Evolutionary conservation across 2,797 vertebrate species (phyloP).

Genomic region (Gambelia wislizenii): DNA sequence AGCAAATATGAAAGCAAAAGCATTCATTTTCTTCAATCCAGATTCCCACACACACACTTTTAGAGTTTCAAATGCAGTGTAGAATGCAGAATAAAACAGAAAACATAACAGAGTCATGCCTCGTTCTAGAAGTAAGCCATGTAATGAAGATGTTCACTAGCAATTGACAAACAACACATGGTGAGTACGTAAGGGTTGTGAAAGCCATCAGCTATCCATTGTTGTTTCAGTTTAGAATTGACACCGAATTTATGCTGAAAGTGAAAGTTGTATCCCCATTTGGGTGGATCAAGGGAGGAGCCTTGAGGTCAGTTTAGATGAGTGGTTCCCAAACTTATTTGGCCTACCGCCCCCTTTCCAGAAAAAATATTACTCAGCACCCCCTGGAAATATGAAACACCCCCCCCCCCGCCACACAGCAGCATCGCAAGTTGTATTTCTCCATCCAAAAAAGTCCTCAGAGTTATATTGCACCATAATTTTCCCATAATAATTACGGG

Average conservation of each 20-base stretch:
- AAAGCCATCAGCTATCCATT: background rate
- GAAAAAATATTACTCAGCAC: too few relatives aligned
- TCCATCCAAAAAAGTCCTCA: too few relatives aligned
- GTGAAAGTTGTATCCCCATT: background rate
- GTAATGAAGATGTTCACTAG: background rate
- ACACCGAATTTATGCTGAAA: background rate
- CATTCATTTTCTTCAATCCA: slow-evolving; percentile 33
- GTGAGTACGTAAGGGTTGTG: background rate
- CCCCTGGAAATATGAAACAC: too few relatives aligned
- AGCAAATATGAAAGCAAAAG: slow-evolving; percentile 42
- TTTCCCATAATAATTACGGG: too few relatives aligned
- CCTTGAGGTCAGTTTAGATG: background rate
- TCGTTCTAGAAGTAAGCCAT: background rate
- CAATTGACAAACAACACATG: background rate
- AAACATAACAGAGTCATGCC: background rate
- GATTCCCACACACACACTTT: too few relatives aligned
- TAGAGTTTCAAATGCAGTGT: background rate
- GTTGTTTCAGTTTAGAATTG: background rate
- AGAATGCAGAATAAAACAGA: slow-evolving; percentile 42
- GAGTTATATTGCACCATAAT: too few relatives aligned
- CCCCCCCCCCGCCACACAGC: too few relatives aligned
- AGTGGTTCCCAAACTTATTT: too few relatives aligned
- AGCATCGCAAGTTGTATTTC: too few relatives aligned
- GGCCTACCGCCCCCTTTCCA: too few relatives aligned
- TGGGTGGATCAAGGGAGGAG: background rate